These are phyloP conservation scores for Hydrolagus affinis DNA, from an alignment of 2,113 vertebrate species.

Conservation along the genomic window DNA sequence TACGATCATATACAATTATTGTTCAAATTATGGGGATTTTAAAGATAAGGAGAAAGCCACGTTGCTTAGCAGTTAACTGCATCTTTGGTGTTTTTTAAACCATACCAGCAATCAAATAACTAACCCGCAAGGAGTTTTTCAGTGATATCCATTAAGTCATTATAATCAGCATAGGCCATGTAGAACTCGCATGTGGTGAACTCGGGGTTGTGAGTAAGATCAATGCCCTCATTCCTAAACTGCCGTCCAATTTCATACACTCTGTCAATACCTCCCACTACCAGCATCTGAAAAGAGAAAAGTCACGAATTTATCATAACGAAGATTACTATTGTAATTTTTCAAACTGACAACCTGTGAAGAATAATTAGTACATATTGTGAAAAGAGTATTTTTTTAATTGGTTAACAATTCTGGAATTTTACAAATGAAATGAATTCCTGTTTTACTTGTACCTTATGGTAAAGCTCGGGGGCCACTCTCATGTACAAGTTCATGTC, in stretches of 20 bases:
- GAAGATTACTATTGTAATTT: background rate
- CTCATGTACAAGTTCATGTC: constrained; percentile 97
- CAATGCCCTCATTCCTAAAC: constrained; percentile 96
- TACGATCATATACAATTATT: no score
- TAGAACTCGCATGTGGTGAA: constrained; percentile 98
- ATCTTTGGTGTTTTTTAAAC: background rate
- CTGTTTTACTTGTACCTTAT: constrained; percentile 65
- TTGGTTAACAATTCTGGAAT: background rate
- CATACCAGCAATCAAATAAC: background rate
- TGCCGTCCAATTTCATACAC: constrained; percentile 95
- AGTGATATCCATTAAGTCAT: constrained; percentile 92
- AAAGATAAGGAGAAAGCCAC: no score
- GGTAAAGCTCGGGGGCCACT: constrained; percentile 94
- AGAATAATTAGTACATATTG: background rate
- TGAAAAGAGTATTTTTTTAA: background rate
- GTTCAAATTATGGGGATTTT: no score
- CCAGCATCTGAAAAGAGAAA: constrained; percentile 70
- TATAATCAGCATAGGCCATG: constrained; percentile 96
- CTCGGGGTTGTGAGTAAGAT: constrained; percentile 95
- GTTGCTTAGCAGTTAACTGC: no score
- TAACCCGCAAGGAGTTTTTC: constrained; percentile 88
- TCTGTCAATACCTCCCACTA: constrained; percentile 90
- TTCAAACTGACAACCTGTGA: no score
- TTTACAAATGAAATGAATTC: background rate
- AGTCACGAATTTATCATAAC: background rate